A percentile compares a stretch with the other conserved stretches of the same genome.
phyloP scores from a whole-genome alignment of 2,113 vertebrate species.

The Dicaeum eximium region DNA sequence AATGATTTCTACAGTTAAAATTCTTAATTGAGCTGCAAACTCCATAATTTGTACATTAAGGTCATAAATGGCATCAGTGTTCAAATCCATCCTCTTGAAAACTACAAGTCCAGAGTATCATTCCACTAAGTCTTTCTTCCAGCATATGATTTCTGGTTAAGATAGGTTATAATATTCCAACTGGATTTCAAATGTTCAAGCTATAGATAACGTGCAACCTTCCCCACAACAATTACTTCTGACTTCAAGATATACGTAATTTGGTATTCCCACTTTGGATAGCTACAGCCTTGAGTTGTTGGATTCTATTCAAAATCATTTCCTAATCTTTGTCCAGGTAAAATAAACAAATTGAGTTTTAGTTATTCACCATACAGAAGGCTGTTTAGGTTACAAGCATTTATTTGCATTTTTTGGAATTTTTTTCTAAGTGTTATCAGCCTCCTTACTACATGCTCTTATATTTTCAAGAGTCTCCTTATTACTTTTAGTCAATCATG shows the following conservation, averaged over 20 bases:
- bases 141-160: neutral
- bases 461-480: neutral
- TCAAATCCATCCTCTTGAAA: neutral
- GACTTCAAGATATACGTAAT: neutral
- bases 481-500: neutral
- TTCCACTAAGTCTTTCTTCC: neutral
- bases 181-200: neutral
- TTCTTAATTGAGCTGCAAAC: neutral
- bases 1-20: neutral
- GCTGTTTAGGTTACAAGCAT: neutral
- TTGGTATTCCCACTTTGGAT: neutral
- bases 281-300: neutral
- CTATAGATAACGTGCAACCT: neutral
- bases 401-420: neutral
- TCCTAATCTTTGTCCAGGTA: neutral
- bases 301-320: neutral
- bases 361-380: neutral
- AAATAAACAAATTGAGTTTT: neutral
- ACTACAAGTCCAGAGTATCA: neutral
- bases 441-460: neutral
- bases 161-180: constrained; percentile 28
- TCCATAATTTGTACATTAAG: neutral
- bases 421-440: neutral
- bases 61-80: neutral
- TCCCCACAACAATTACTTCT: neutral